Conservation (phyloP, 2,888 invertebrate genomes). For the Cancer borealis region DNA sequence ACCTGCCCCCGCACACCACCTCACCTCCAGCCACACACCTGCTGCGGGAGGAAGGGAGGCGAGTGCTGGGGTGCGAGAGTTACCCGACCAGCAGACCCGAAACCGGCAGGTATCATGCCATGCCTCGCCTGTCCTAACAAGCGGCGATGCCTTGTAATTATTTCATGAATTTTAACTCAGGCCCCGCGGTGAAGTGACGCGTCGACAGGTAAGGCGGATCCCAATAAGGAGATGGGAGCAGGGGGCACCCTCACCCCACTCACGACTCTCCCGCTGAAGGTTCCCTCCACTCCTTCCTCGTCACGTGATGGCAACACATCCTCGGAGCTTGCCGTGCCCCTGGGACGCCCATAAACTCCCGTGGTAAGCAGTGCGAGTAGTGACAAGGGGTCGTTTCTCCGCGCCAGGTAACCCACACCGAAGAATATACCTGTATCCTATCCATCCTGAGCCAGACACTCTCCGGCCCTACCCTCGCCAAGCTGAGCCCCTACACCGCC, state of each 20-base stretch:
- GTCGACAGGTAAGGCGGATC: slow-evolving; percentile 47
- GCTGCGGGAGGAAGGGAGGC: neutral
- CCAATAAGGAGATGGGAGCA: neutral
- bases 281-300: neutral
- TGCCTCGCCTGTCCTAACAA: slow-evolving; percentile 71
- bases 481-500: neutral
- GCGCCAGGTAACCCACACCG: slow-evolving; percentile 58
- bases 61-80: slow-evolving; percentile 43
- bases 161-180: slow-evolving; percentile 73
- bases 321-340: neutral
- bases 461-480: neutral
- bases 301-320: slow-evolving; percentile 5
- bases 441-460: slow-evolving; percentile 54
- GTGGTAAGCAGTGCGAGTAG: slow-evolving; percentile 29
- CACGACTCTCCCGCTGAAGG: neutral
- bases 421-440: slow-evolving; percentile 67
- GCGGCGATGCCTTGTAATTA: slow-evolving; percentile 73
- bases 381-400: slow-evolving; percentile 50
- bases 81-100: neutral
- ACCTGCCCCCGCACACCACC: neutral
- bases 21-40: neutral
- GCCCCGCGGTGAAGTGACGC: slow-evolving; percentile 68
- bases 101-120: slow-evolving; percentile 59
- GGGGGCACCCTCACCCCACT: slow-evolving; percentile 37
- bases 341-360: neutral